Base-by-base conservation (phyloP, 2,113 vertebrate genomes). In the Alouatta palliata region DNA sequence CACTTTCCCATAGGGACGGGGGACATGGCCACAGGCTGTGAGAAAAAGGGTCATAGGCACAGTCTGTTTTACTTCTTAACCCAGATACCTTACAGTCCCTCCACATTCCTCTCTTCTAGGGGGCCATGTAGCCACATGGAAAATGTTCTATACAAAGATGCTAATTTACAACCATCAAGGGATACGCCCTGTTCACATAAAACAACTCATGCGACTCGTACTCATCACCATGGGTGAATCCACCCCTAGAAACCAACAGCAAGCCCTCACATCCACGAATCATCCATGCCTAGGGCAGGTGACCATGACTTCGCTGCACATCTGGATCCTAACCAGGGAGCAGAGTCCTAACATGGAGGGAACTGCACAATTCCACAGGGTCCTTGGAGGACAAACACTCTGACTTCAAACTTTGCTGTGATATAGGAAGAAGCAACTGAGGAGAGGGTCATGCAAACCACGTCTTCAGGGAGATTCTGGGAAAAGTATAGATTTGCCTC, bases 1-100 rank as follows among this genome's bases (percentile, higher is more conserved):
- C 7, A 3, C 30, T 20, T 68, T 61, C 43, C 64, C 49, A 3
- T 0, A 4, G 40, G 56, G 8, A 47, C 0, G 0, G 75, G 25
- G 13, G 27, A 43, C 19, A 21, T 35, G 17, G 61, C 12, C n/a
- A 21, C 14, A 4, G 20, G 20, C 9, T 47, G 2, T 12, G 11
- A 40, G 86, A n/a, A 21, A 19, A 77, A 37, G 49, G n/a, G 40
- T 9, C 40, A 20, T 3, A 5, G 4, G 43, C 66, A 21, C 8
- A 20, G 17, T 64, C 23, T 66, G 6, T 54, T 43, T 70, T 32
- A 30, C 82, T 71, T 91, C 56, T 58, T 8, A 61, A 11, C 43
- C 32, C 45, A 68, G 25, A 40, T 16, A 47, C 14, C 32, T 68
- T 52, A 21, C 20, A 30, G n/a, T 4, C 25, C 17, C 4, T 77